Conservation (phyloP, 2,797 vertebrate genomes). For the Loriculus beryllinus region DNA sequence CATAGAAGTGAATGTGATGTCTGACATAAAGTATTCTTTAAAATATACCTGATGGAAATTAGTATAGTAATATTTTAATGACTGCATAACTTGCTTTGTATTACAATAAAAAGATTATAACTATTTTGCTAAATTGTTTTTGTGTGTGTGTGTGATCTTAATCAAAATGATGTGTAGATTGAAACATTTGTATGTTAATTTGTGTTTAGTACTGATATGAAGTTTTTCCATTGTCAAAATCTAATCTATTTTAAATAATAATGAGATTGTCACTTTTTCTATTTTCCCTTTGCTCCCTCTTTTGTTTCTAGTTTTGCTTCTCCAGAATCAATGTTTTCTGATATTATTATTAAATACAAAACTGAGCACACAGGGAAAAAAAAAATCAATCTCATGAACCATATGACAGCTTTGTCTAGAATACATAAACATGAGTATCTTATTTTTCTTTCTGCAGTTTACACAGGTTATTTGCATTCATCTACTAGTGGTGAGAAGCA, state of each 20-base stretch:
- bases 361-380: neutral
- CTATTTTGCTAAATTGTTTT: neutral
- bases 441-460: neutral
- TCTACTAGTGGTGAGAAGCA: neutral
- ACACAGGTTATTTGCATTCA: neutral
- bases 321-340: constrained; percentile 16
- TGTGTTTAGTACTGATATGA: neutral
- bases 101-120: neutral
- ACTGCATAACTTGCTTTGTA: neutral
- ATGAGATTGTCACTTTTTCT: constrained; percentile 28
- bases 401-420: neutral
- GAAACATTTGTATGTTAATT: constrained; percentile 12
- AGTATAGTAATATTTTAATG: neutral
- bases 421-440: neutral
- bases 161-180: constrained; percentile 23
- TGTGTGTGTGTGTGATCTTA: neutral
- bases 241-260: constrained; percentile 22
- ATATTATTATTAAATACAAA: constrained; percentile 29
- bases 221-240: constrained; percentile 14
- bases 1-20: neutral
- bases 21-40: neutral
- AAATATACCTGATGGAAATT: neutral
- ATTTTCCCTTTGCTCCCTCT: neutral
- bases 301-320: neutral
- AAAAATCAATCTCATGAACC: neutral